Base-by-base conservation (phyloP, 2,888 invertebrate species). In the Drosophila mimetica region DNA sequence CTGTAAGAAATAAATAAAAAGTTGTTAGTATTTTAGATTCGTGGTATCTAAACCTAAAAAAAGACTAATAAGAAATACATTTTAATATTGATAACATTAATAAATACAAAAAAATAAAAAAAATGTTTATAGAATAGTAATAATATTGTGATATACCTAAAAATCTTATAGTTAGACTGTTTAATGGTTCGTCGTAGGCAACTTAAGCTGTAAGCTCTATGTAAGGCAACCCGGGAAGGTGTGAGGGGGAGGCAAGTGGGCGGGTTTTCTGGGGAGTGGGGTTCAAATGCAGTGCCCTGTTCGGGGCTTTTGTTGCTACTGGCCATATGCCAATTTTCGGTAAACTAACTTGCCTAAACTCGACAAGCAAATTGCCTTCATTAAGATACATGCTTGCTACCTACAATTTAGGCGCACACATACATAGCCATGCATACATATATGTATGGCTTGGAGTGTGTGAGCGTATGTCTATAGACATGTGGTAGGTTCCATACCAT, bases 281-380 rank as follows among this genome's bases (percentile, higher is more conserved):
- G 59, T 20, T 37, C 50, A 57, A 57, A 50, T 44, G 55, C 36
- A 30, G 39, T 30, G 42, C 51, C 65, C 51, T 65, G 69, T 52
- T 32, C 46, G 66, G 69, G 59, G 78, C 85, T 75, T 76, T 82
- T 79, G 85, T 79, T 88, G 77, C 75, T 78, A 80, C 87, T 89
- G 89, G 89, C 90, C 89, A 85, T 84, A 89, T 86, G 89, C 90
- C 89, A 89, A 89, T 85, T 88, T 88, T 88, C 76, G 88, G 89
- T 87, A 87, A 85, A 88, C 84, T 85, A 88, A 85, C 88, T 88
- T 85, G 84, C 84, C 84, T 88, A 86, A 85, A 85, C 88, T 88
- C 84, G 84, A 85, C 84, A 85, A 88, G 86, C 88, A 85, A 85
- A 85, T 88, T 85, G 84, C 88, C 84, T 85, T 85, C 84, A 85